Evolutionary conservation across 2,888 invertebrate species (phyloP).

Genomic region (Argynnis bischoffii): DNA sequence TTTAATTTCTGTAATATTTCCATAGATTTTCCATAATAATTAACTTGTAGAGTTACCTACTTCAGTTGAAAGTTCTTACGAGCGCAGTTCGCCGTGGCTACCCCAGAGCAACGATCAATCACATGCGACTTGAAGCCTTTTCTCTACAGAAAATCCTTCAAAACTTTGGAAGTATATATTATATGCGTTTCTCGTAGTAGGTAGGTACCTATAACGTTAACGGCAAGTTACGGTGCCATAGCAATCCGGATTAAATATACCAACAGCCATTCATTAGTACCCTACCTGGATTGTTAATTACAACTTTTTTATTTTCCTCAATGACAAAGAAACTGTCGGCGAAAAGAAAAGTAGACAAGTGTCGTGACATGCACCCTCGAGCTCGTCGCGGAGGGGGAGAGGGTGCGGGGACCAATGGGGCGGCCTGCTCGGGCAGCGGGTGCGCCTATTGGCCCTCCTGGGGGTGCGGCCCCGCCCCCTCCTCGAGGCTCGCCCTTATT

Average conservation of each 20-base stretch:
- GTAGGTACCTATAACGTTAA: slow-evolving; percentile 3
- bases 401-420: slow-evolving; percentile 56
- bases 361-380: slow-evolving; percentile 79
- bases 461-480: slow-evolving; percentile 77
- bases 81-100: slow-evolving; percentile 20
- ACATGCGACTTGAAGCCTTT: slow-evolving; percentile 26
- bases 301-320: slow-evolving; percentile 82
- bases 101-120: slow-evolving; percentile 34
- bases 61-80: slow-evolving; percentile 35
- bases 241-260: slow-evolving; percentile 54
- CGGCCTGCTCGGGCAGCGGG: slow-evolving; percentile 54
- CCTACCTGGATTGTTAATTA: slow-evolving; percentile 81
- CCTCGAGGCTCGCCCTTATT: slow-evolving; percentile 85
- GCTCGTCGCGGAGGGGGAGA: slow-evolving; percentile 47
- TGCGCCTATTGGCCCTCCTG: slow-evolving; percentile 64
- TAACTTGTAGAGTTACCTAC: slow-evolving; percentile 4
- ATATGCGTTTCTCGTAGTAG: neutral
- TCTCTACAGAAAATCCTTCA: slow-evolving; percentile 17
- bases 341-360: slow-evolving; percentile 83
- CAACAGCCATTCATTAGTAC: slow-evolving; percentile 69
- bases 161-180: slow-evolving; percentile 25
- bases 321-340: slow-evolving; percentile 82
- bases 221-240: slow-evolving; percentile 35
- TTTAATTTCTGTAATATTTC: neutral
- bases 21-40: neutral